Conservation (phyloP, 1,140 invertebrate species). For the Lutraria rhynchaena region DNA sequence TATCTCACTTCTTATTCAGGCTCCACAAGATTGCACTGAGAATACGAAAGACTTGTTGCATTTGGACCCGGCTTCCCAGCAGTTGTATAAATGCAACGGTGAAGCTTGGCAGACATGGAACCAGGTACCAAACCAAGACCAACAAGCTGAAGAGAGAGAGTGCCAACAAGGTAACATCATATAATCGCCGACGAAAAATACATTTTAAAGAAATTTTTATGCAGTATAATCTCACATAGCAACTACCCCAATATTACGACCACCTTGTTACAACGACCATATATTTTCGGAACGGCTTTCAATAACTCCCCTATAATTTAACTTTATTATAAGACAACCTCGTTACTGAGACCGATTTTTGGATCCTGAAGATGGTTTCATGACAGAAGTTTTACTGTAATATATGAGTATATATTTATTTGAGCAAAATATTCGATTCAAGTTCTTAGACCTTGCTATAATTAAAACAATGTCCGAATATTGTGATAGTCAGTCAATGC, state of each 20-base stretch:
- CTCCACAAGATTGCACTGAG: constrained; percentile 75
- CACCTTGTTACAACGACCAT: no score
- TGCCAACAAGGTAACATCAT: constrained; percentile 66
- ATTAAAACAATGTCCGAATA: no score
- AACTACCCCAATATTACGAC: no score
- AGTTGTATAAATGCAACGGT: constrained; percentile 77
- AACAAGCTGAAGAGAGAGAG: constrained; percentile 59
- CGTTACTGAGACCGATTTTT: neutral
- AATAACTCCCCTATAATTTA: no score
- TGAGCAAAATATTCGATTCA: no score
- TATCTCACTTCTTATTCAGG: constrained; percentile 63
- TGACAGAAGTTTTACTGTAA: no score
- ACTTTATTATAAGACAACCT: neutral
- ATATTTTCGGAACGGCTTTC: no score
- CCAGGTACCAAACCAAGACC: constrained; percentile 66
- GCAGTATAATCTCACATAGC: no score
- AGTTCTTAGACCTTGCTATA: no score
- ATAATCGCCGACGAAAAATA: neutral
- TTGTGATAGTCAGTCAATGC: no score
- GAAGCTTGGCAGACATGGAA: constrained; percentile 74
- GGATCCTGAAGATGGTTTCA: neutral
- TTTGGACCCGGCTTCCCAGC: constrained; percentile 71
- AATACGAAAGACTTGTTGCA: constrained; percentile 76
- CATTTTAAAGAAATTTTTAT: neutral
- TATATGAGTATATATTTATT: no score